Conservation (phyloP, 2,888 invertebrate species). For the Dynastes grantii region DNA sequence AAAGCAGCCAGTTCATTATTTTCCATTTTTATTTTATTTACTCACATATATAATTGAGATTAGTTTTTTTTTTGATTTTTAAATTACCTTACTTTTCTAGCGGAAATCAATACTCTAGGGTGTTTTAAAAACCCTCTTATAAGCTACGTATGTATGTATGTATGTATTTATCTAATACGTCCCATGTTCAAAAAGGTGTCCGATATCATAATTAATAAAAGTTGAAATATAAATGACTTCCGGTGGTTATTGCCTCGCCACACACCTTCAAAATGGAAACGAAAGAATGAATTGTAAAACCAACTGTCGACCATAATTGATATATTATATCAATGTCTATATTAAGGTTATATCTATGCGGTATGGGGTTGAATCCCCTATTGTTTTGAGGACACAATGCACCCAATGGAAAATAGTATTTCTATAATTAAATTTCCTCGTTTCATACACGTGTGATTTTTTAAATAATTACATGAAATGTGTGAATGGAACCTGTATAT, state of each 20-base stretch:
- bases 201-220: constrained; percentile 21
- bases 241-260: background rate
- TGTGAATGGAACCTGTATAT: background rate
- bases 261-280: constrained; percentile 21
- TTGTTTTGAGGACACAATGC: background rate
- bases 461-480: background rate
- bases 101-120: too few relatives aligned
- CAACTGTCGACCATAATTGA: constrained; percentile 54
- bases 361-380: constrained; percentile 18
- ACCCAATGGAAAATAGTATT: background rate
- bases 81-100: too few relatives aligned
- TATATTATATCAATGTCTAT: constrained; percentile 43
- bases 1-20: too few relatives aligned
- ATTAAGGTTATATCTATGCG: constrained; percentile 1
- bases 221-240: constrained; percentile 12
- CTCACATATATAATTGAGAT: too few relatives aligned
- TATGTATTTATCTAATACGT: too few relatives aligned
- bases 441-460: background rate
- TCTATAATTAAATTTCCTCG: background rate
- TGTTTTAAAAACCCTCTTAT: too few relatives aligned
- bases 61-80: too few relatives aligned
- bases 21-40: too few relatives aligned
- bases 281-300: constrained; percentile 49
- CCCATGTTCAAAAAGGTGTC: background rate
- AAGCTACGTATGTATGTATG: too few relatives aligned